Conservation (phyloP, 2,797 vertebrate species). For the Rhincodon typus region DNA sequence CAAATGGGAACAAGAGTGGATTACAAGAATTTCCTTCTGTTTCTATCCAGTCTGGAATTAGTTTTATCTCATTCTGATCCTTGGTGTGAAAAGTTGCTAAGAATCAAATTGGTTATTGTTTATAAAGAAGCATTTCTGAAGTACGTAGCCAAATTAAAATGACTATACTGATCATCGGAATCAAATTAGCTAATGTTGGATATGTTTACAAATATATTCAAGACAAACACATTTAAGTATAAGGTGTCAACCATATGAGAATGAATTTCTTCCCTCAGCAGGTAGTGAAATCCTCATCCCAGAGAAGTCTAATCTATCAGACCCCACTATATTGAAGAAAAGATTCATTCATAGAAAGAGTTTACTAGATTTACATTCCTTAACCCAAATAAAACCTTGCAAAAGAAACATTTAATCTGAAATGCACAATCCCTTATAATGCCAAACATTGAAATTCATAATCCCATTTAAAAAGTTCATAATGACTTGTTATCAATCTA, state of each 20-base stretch:
- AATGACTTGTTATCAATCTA: too few species aligned
- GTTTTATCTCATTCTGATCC: not conserved
- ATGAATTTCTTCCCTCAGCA: too few species aligned
- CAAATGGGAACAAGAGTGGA: not conserved
- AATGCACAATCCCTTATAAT: too few species aligned
- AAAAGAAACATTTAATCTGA: too few species aligned
- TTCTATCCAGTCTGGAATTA: not conserved
- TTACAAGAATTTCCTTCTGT: not conserved
- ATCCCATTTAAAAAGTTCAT: too few species aligned
- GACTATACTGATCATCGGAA: not conserved
- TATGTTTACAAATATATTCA: not conserved
- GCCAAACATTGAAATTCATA: too few species aligned
- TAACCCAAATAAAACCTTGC: too few species aligned
- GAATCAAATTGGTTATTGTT: not conserved
- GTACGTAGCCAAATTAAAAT: not conserved
- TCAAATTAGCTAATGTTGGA: not conserved
- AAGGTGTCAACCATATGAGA: too few species aligned
- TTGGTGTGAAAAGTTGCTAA: not conserved
- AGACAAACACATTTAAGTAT: not conserved
- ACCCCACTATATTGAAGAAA: too few species aligned
- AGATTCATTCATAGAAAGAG: too few species aligned
- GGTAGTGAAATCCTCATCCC: not conserved
- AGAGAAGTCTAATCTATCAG: not conserved
- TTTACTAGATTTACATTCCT: too few species aligned
- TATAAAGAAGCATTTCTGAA: not conserved